A percentile compares a stretch with the other conserved stretches of the same genome.
Evolutionary conservation across 2,888 invertebrate genomes (phyloP).

Genomic region (Tuberolachnus salignus): DNA sequence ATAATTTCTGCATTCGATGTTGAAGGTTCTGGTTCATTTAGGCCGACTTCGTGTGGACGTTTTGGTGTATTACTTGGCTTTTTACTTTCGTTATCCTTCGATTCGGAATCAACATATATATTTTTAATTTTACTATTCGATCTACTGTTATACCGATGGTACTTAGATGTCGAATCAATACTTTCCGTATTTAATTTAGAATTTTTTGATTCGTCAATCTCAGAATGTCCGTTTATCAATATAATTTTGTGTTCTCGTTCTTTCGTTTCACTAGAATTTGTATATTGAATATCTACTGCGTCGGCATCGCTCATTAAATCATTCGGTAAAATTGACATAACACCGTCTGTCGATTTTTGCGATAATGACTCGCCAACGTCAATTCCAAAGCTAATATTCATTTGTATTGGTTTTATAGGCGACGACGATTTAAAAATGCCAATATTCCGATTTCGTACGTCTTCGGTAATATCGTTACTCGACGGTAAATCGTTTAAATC

Average conservation of each 20-base stretch:
- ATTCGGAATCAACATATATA: not conserved
- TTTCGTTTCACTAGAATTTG: not conserved
- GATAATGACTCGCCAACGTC: not conserved
- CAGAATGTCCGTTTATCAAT: not conserved
- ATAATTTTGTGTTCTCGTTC: not conserved
- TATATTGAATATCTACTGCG: not conserved
- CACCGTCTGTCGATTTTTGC: not conserved
- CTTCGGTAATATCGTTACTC: not conserved
- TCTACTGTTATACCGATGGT: not conserved
- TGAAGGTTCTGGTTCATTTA: too few relatives aligned
- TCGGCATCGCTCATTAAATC: not conserved
- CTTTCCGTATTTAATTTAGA: too few relatives aligned
- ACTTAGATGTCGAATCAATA: too few relatives aligned
- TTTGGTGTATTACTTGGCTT: constrained; percentile 1
- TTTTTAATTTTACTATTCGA: not conserved
- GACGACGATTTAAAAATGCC: too few relatives aligned
- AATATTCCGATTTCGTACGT: not conserved
- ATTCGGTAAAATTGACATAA: constrained; percentile 4
- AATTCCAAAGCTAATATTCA: constrained; percentile 14
- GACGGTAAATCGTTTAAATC: constrained; percentile 24
- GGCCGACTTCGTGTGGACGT: not conserved
- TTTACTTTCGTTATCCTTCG: not conserved
- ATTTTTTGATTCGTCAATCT: not conserved
- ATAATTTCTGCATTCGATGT: too few relatives aligned
- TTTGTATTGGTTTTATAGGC: not conserved